These are phyloP conservation scores for Isaurus tuberculatus DNA, from an alignment of 92 coral and sea anemone species.

Conservation along the genomic window DNA sequence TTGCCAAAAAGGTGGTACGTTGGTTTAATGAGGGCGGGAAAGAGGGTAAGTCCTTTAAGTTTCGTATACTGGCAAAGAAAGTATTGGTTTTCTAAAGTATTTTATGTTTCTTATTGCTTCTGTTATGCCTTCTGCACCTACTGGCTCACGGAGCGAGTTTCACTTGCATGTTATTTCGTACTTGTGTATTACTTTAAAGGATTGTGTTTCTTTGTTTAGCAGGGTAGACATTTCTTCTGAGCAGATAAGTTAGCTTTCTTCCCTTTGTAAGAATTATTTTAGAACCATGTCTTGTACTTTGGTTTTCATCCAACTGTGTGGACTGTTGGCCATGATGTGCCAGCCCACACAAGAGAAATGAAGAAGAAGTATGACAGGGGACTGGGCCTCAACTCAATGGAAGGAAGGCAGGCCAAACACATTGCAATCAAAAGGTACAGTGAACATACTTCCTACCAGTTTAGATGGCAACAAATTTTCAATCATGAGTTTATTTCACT, in stretches of 20 bases:
- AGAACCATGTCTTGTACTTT: constrained; percentile 46
- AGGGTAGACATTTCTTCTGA: constrained; percentile 22
- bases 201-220: constrained; percentile 49
- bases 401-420: constrained; percentile 73
- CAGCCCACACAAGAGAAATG: constrained; percentile 52
- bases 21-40: too few species aligned
- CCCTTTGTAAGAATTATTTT: constrained; percentile 33
- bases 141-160: constrained; percentile 19
- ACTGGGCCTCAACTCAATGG: constrained; percentile 55
- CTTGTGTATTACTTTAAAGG: constrained; percentile 36
- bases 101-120: constrained; percentile 28
- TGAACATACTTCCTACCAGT: constrained; percentile 53
- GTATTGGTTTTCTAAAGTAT: constrained; percentile 4
- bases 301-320: constrained; percentile 44
- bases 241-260: constrained; percentile 25
- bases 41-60: constrained; percentile 5
- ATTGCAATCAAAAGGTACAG: constrained; percentile 53
- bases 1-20: constrained; percentile 16
- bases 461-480: constrained; percentile 67
- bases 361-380: constrained; percentile 51
- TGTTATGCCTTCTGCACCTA: constrained; percentile 17
- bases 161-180: constrained; percentile 35
- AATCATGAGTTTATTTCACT: constrained; percentile 60
- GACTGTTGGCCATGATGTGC: constrained; percentile 50
- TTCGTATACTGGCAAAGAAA: constrained; percentile 30